A percentile compares a stretch with the other conserved stretches of the same genome.
Conservation (phyloP, 2,797 vertebrate genomes). For the Tamandua tetradactyla region DNA sequence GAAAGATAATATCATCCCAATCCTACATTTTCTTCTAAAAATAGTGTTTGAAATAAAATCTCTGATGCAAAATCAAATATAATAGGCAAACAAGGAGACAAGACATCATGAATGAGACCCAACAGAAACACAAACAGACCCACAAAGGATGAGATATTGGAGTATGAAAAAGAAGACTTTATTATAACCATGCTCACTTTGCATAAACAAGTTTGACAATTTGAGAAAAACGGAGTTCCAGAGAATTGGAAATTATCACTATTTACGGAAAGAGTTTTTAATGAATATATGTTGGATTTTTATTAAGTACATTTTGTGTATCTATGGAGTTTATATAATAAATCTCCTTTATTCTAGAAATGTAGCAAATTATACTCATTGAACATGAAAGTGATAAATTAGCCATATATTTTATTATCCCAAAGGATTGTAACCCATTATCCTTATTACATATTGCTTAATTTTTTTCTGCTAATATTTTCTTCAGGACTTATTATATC, state of each 20-base stretch:
- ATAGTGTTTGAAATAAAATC: constrained; percentile 10
- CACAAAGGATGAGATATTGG: neutral
- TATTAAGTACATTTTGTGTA: neutral
- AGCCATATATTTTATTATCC: neutral
- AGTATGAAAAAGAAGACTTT: neutral
- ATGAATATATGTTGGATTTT: neutral
- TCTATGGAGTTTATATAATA: neutral
- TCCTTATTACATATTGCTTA: neutral
- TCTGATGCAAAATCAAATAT: neutral
- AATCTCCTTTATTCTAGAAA: neutral
- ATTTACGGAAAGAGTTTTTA: neutral
- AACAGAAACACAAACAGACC: neutral
- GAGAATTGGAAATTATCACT: neutral
- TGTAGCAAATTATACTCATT: neutral
- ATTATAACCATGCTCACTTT: neutral
- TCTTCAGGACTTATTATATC: neutral
- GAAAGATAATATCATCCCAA: neutral
- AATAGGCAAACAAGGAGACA: neutral
- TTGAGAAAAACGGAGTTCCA: constrained; percentile 11
- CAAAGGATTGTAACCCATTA: neutral
- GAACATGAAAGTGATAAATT: neutral
- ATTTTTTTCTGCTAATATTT: neutral
- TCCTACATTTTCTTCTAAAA: neutral
- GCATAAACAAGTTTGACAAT: neutral
- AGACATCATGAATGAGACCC: neutral